Base-by-base conservation (phyloP, 1,140 invertebrate species). In the Pseudomyrmex cubaensis region DNA sequence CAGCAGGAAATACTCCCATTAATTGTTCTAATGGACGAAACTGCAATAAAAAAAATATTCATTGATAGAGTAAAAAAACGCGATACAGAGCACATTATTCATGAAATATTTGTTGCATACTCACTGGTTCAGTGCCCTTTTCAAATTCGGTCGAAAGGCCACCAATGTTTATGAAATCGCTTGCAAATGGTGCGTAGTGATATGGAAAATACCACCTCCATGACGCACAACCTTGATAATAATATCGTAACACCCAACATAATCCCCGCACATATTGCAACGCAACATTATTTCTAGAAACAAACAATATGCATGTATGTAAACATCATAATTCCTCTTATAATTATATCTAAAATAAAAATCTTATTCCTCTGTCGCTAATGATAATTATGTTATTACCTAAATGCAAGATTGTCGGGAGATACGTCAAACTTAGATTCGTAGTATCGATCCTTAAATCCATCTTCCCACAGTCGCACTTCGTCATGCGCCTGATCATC, bases 201-300 rank as follows among this genome's bases (percentile, higher is more conserved):
- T 99, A 99, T 0, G 99, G 99, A 94, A 98, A 99, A 95, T 99
- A 99, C 99, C 99, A 99, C 94, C 99, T 98, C 99, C 99, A 99
- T 2, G 98, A 99, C 22, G 98, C 97, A 95, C 99, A 99, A 61
- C 99, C 99, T 96, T 99, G 99, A 95, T 99, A 99, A 94, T 99
- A 99, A 94, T 99, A 99, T 80, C 97, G 96, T 15, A 99, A 95
- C 8, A 99, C 99, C 99, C 99, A 99, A 94, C 98, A 99, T 10
- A 99, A 95, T 0, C 99, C 99, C 62, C 97, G 95, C 0, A 99
- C 98, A 95, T 99, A 99, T 93, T 99, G 98, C 70, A 97, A 95
- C 8, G 98, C 98, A 9, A 99, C 98, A 89, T 97, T 97, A 90
- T 98, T 96, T 89, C 98, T 96, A 61, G 75, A 90, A 20, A 1